Percentiles rank a stretch among this genome's conserved stretches.
These are phyloP conservation scores for Eudyptes chrysolophus DNA, from an alignment of 2,113 vertebrate species.

Conservation along the genomic window DNA sequence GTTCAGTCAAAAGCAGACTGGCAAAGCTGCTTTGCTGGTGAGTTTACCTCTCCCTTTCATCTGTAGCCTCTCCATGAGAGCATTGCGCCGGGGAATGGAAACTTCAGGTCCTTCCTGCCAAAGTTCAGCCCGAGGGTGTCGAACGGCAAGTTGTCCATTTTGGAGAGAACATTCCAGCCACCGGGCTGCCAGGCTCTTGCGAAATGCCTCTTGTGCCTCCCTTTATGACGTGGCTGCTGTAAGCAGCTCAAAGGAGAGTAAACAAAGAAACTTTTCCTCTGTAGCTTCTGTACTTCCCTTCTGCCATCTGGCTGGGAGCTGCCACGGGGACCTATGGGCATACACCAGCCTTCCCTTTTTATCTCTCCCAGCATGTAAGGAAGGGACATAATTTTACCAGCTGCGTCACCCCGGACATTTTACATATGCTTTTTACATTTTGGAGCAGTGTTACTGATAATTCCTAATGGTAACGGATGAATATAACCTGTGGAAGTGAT, in stretches of 20 bases:
- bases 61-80: not conserved
- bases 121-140: not conserved
- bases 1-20: not conserved
- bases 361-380: not conserved
- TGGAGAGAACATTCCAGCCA: not conserved
- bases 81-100: rapidly evolving
- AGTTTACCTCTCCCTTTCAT: not conserved
- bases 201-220: not conserved
- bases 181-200: not conserved
- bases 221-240: not conserved
- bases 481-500: not conserved
- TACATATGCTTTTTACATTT: not conserved
- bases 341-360: not conserved
- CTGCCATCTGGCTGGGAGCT: constrained; percentile 32
- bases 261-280: not conserved
- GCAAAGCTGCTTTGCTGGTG: not conserved
- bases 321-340: not conserved
- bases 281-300: not conserved
- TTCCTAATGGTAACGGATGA: not conserved
- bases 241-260: not conserved
- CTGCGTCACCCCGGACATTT: not conserved
- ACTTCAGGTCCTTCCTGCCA: not conserved
- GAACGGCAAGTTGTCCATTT: not conserved
- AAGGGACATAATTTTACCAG: not conserved
- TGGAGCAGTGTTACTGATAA: not conserved